Conservation (phyloP, 2,888 invertebrate genomes). For the Carpatolechia fugitivella region DNA sequence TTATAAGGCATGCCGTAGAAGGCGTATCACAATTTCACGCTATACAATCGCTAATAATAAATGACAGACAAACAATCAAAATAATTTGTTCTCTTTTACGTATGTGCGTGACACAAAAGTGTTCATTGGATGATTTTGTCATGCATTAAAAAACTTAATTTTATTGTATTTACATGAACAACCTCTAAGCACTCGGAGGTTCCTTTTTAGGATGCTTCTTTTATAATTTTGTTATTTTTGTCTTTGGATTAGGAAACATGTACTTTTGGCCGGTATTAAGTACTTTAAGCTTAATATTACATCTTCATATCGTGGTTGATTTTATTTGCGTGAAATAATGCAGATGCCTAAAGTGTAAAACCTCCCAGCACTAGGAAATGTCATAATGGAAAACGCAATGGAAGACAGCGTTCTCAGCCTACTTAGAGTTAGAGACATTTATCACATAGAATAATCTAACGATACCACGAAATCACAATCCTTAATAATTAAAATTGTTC, state of each 20-base stretch:
- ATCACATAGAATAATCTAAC: conserved; percentile 72
- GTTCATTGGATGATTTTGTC: conserved; percentile 58
- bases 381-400: conserved; percentile 62
- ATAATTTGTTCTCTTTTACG: conserved; percentile 61
- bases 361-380: conserved; percentile 15
- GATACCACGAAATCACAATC: conserved; percentile 73
- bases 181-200: conserved; percentile 21
- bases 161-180: conserved; percentile 55
- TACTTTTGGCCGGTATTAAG: too few relatives aligned
- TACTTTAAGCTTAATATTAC: too few relatives aligned
- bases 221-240: neutral
- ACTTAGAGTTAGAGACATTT: conserved; percentile 57
- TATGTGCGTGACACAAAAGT: conserved; percentile 42
- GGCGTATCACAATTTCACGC: conserved; percentile 50
- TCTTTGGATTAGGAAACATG: too few relatives aligned
- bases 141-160: conserved; percentile 56
- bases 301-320: too few relatives aligned
- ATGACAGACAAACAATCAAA: conserved; percentile 28
- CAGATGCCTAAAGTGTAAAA: neutral
- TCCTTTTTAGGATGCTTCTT: neutral
- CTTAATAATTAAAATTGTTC: conserved; percentile 75
- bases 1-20: conserved; percentile 45
- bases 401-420: conserved; percentile 68
- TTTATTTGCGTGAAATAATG: too few relatives aligned
- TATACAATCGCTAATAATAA: too few relatives aligned